Conservation (phyloP, 2,113 vertebrate genomes). For the Mesocricetus auratus region DNA sequence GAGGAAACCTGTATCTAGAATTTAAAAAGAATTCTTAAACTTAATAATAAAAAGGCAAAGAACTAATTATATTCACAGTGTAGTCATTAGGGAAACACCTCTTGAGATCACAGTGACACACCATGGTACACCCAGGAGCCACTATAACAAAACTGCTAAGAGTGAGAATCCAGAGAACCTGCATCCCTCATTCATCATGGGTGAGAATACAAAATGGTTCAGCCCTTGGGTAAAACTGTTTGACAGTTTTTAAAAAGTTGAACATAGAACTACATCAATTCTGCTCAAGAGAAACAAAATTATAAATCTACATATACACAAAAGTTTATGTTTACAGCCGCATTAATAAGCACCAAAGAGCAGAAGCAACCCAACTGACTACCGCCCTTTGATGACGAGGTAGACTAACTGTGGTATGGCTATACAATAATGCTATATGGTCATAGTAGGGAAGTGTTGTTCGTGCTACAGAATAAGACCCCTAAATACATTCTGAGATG, state of each 20-base stretch:
- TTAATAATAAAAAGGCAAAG: constrained; percentile 46
- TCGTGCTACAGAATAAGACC: neutral
- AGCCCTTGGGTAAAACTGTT: neutral
- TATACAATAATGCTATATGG: neutral
- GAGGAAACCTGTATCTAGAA: neutral
- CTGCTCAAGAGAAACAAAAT: constrained; percentile 49
- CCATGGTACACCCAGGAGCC: neutral
- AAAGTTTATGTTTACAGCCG: neutral
- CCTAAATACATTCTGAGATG: neutral
- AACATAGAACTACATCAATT: neutral
- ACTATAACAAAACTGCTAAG: neutral
- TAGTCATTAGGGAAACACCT: constrained; percentile 1
- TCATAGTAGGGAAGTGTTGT: neutral
- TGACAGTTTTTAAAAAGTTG: neutral
- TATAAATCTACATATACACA: neutral
- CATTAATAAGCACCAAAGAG: neutral
- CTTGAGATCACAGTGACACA: neutral
- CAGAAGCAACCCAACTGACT: neutral
- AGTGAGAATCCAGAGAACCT: neutral
- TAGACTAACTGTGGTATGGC: neutral
- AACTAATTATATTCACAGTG: neutral
- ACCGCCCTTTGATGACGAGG: neutral
- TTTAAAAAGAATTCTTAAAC: neutral
- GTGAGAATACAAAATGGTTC: neutral
- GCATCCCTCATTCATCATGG: neutral